Evolutionary conservation across 2,888 invertebrate species (phyloP).

Genomic region (Synanthedon vespiformis): DNA sequence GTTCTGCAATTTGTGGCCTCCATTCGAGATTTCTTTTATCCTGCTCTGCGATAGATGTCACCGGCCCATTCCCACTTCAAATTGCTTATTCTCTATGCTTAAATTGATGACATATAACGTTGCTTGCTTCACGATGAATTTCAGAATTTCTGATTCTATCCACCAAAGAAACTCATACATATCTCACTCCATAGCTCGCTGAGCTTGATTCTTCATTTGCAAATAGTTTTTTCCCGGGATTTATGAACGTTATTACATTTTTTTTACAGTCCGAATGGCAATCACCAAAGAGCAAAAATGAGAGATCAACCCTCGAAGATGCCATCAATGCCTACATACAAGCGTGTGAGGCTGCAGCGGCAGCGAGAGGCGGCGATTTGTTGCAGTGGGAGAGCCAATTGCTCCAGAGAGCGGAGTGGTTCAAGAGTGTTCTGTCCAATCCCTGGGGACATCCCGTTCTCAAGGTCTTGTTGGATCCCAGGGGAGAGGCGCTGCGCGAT

Average conservation of each 20-base stretch:
- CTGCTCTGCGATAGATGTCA: no score
- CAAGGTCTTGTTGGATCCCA: conserved; percentile 64
- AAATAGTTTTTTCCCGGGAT: background rate
- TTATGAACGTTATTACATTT: background rate
- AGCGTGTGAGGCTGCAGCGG: conserved; percentile 37
- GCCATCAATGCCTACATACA: conserved; percentile 42
- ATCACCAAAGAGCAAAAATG: conserved; percentile 32
- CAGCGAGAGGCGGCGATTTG: conserved; percentile 35
- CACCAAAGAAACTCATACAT: no score
- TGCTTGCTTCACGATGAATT: no score
- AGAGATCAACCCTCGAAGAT: conserved; percentile 30
- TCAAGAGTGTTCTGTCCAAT: conserved; percentile 54
- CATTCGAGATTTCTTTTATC: no score
- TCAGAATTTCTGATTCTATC: no score
- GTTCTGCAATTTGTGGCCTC: no score
- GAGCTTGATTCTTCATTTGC: background rate
- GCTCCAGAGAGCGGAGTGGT: conserved; percentile 70
- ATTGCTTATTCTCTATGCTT: no score
- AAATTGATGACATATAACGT: no score
- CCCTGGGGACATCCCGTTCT: conserved; percentile 71
- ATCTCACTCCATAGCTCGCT: background rate
- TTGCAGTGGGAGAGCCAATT: conserved; percentile 44
- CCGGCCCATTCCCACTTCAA: no score
- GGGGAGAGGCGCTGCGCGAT: conserved; percentile 54
- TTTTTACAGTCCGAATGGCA: conserved; percentile 51